Conservation (phyloP, 2,797 vertebrate species). For the Sternotherus odoratus region DNA sequence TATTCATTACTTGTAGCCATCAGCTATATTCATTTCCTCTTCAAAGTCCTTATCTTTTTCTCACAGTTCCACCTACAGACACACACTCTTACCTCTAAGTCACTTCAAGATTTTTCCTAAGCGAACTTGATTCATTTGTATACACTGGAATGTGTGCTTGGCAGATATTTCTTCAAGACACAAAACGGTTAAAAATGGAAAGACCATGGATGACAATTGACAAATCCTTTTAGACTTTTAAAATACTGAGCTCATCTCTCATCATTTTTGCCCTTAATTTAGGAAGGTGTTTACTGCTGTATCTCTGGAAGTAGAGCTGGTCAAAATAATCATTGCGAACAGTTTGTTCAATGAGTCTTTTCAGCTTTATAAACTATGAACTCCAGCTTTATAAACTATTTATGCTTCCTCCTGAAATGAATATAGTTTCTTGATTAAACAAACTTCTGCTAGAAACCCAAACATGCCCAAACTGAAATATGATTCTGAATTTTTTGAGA, state of each 20-base stretch:
- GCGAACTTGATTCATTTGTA: not conserved
- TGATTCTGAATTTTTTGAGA: not conserved
- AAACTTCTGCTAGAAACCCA: not conserved
- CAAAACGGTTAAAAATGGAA: not conserved
- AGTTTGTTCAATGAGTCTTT: slow-evolving; percentile 13
- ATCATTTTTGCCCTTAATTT: not conserved
- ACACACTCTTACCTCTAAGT: not conserved
- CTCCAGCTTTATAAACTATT: slow-evolving; percentile 27
- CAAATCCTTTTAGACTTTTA: not conserved
- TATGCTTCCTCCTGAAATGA: slow-evolving; percentile 30
- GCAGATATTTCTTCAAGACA: not conserved
- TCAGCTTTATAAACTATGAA: slow-evolving; percentile 25
- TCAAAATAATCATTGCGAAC: slow-evolving; percentile 22
- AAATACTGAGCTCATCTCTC: not conserved
- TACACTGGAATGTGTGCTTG: not conserved
- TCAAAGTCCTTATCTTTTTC: not conserved
- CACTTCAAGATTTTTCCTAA: slow-evolving; percentile 2
- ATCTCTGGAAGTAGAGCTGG: not conserved
- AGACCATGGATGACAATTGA: not conserved
- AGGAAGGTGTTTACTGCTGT: not conserved
- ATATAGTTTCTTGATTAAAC: slow-evolving; percentile 26
- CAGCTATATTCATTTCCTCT: not conserved
- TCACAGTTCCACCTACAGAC: not conserved
- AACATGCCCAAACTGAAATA: not conserved
- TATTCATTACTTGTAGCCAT: not conserved